Conservation (phyloP, 2,888 invertebrate genomes). For the Trypoxylon attenuatum region DNA sequence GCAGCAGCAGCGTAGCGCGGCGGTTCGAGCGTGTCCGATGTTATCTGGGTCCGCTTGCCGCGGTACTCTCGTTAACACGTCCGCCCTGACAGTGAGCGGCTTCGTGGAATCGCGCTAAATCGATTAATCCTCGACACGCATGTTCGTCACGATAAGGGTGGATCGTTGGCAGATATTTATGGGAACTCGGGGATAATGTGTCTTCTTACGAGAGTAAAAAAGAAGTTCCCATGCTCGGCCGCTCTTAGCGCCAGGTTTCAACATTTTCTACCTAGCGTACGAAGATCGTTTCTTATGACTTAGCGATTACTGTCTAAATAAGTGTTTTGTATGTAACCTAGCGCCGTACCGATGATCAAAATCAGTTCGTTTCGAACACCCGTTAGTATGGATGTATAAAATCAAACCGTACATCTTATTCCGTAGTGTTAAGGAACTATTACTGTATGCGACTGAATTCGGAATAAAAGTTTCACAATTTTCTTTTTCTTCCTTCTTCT, state of each 20-base stretch:
- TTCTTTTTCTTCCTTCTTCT: not conserved
- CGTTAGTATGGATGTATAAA: not conserved
- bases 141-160: slow-evolving; percentile 43
- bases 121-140: slow-evolving; percentile 49
- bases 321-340: not conserved
- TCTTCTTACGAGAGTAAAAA: not conserved
- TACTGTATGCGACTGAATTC: slow-evolving; percentile 1
- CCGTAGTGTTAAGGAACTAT: slow-evolving; percentile 1
- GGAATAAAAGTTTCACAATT: slow-evolving; percentile 1
- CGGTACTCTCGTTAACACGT: slow-evolving; percentile 49
- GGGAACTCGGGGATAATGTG: slow-evolving; percentile 1
- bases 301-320: not conserved
- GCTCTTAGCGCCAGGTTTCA: not conserved
- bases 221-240: too few relatives aligned
- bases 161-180: too few relatives aligned
- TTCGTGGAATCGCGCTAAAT: slow-evolving; percentile 50
- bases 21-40: slow-evolving; percentile 48
- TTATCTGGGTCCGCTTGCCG: slow-evolving; percentile 42
- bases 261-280: slow-evolving; percentile 1
- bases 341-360: not conserved
- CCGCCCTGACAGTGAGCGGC: slow-evolving; percentile 18
- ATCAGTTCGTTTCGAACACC: not conserved
- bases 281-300: not conserved
- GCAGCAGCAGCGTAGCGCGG: too few relatives aligned
- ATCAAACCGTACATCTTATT: not conserved